phyloP scores from a whole-genome alignment of 2,888 invertebrate genomes.

The Chromoteleia sp. region DNA sequence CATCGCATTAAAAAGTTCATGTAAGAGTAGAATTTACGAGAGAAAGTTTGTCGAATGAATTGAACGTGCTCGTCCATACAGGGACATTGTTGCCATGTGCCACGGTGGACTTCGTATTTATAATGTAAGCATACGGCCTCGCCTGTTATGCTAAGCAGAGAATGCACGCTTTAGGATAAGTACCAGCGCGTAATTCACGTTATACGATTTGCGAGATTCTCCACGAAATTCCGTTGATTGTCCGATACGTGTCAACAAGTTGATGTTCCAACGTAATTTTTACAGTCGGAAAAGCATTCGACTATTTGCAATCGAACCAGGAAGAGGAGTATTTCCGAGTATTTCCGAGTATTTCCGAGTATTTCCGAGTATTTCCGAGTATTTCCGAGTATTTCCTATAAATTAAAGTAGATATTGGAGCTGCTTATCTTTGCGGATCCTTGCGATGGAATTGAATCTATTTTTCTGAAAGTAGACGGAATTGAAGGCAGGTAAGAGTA shows the following conservation, averaged over 20 bases:
- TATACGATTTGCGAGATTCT: conserved; percentile 45
- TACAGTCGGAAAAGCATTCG: too few relatives aligned
- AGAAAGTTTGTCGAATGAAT: conserved; percentile 70
- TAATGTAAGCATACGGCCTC: conserved; percentile 72
- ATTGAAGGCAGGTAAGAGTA: neutral
- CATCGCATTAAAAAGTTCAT: conserved; percentile 68
- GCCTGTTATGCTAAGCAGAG: conserved; percentile 74
- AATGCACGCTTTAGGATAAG: conserved; percentile 59
- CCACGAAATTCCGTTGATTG: conserved; percentile 40
- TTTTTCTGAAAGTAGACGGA: neutral
- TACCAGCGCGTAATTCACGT: conserved; percentile 53
- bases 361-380: too few relatives aligned
- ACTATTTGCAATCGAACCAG: neutral
- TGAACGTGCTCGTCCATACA: conserved; percentile 64
- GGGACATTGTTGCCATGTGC: conserved; percentile 66
- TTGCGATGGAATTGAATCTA: neutral
- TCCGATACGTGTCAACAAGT: conserved; percentile 15
- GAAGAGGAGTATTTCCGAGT: too few relatives aligned
- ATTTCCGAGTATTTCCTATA: too few relatives aligned
- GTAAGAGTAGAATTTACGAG: conserved; percentile 69
- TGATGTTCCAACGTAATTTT: neutral
- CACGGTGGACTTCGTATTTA: conserved; percentile 53
- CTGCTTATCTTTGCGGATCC: conserved; percentile 7
- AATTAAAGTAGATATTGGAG: conserved; percentile 12
- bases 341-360: too few relatives aligned